Base-by-base conservation (phyloP, 2,797 vertebrate species). In the Furcifer pardalis region DNA sequence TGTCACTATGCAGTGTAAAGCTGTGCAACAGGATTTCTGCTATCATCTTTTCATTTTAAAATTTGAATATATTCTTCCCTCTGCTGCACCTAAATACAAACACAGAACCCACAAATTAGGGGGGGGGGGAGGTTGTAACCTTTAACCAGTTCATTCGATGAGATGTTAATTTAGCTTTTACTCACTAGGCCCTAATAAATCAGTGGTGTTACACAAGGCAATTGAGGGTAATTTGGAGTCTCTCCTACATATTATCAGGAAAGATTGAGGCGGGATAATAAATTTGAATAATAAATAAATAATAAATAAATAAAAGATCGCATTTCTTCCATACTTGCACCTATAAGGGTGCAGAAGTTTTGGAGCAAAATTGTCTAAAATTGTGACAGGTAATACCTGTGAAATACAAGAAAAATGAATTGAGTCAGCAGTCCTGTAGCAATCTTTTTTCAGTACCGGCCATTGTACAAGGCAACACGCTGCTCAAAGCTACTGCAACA, bases 191-290 rank as follows among this genome's bases (percentile, higher is more conserved):
- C 59, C 62, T 49, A 17, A 49, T 37, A 21, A 21, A 52, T 40
- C 66, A 44, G 0, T 52, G 75, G 74, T 37, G 35, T 81, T 86
- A 83, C 62, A 62, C 87, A 90, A 84, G 83, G 42, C 23, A 1
- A 79, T 79, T 21, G 46, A 25, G 15, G 30, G 23, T 6, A 44
- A 72, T 3, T 30, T 25, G 13, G 8, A 17, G 8, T 21, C 8
- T 52, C 66, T 35, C 23, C 44, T 49, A 21, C 44, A 35, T 56
- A 23, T 25, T 56, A 30, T 30, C 19, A 65, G 30, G 8, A n/a
- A n/a, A 65, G n/a, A n/a, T n/a, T n/a, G n/a, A n/a, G n/a, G n/a
- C n/a, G n/a, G n/a, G n/a, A n/a, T n/a, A n/a, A n/a, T n/a, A n/a
- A n/a, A n/a, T n/a, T n/a, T n/a, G n/a, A n/a, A n/a, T n/a, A n/a